phyloP scores from a whole-genome alignment of 2,888 invertebrate genomes.

The Hyalella azteca region DNA sequence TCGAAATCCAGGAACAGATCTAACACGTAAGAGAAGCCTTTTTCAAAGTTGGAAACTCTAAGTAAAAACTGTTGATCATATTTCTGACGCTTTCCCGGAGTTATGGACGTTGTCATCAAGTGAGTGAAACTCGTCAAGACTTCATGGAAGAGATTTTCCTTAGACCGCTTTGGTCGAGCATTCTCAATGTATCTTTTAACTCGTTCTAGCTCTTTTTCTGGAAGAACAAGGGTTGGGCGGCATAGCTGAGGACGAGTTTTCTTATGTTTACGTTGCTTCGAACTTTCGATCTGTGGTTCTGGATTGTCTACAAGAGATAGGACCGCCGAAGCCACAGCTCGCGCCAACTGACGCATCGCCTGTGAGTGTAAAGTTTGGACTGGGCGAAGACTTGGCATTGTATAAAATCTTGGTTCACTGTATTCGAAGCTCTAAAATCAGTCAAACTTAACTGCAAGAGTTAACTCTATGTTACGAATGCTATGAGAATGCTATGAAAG shows the following conservation, averaged over 20 bases:
- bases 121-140: conserved; percentile 40
- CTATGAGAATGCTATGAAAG: too few relatives aligned
- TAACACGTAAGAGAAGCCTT: conserved; percentile 44
- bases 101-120: background rate
- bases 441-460: background rate
- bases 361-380: background rate
- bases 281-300: background rate
- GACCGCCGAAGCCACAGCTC: conserved; percentile 22
- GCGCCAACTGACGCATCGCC: conserved; percentile 1
- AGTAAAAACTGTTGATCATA: conserved; percentile 3
- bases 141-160: conserved; percentile 41
- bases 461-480: too few relatives aligned
- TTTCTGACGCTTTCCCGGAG: background rate
- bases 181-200: background rate
- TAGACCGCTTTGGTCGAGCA: conserved; percentile 31
- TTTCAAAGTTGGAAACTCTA: conserved; percentile 38
- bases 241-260: background rate
- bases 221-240: background rate
- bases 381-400: background rate
- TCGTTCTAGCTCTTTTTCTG: conserved; percentile 11
- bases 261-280: background rate
- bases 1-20: conserved; percentile 41
- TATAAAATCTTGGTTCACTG: background rate
- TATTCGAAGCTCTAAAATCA: background rate
- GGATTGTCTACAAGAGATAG: background rate